Conservation (phyloP, 2,797 vertebrate genomes). For the Cyclura pinguis region DNA sequence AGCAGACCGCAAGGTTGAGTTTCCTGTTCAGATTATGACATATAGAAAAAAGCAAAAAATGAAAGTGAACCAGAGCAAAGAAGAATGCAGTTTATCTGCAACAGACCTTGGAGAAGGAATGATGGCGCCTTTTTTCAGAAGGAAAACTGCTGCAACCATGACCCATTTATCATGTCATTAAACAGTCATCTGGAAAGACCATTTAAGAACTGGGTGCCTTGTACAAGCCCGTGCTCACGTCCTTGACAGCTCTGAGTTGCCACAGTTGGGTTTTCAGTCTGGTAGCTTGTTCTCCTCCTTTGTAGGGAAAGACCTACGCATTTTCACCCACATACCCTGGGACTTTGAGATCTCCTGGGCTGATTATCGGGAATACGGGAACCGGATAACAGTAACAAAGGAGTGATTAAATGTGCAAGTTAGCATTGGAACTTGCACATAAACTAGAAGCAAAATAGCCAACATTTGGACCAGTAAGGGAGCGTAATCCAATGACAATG, state of each 20-base stretch:
- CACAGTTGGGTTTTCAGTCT: too few relatives aligned
- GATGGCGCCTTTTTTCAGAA: background rate
- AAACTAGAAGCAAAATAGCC: background rate
- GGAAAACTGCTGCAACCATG: background rate
- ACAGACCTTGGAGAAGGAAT: background rate
- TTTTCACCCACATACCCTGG: background rate
- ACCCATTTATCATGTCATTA: background rate
- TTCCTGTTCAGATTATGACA: background rate
- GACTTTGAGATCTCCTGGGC: background rate
- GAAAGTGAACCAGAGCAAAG: background rate
- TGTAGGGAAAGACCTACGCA: too few relatives aligned
- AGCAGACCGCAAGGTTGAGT: fast-evolving
- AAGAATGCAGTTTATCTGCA: too few relatives aligned
- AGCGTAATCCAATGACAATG: background rate
- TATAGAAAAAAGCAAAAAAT: background rate
- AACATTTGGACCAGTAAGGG: background rate
- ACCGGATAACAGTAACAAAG: background rate
- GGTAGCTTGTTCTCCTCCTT: background rate
- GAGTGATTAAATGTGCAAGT: background rate
- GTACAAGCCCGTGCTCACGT: too few relatives aligned
- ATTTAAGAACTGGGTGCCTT: background rate
- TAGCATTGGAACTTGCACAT: background rate
- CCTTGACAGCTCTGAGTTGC: background rate
- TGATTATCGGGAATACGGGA: background rate
- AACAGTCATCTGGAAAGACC: background rate